Evolutionary conservation across 2,888 invertebrate species (phyloP).

Genomic region (Hirtodrosophila duncani): DNA sequence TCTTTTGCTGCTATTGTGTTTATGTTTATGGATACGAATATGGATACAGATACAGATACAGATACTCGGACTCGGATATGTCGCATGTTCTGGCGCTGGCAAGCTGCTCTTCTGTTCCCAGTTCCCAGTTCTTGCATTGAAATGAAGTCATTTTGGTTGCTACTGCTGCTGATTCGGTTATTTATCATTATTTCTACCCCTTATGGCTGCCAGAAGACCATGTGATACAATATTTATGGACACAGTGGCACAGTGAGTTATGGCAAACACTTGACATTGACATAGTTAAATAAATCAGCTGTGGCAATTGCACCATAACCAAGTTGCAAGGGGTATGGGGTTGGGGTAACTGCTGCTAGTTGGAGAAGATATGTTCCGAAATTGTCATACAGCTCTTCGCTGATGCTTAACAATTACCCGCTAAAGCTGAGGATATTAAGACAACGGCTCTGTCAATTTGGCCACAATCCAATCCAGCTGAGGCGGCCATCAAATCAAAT

Average conservation of each 20-base stretch:
- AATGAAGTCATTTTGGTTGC: conserved; percentile 58
- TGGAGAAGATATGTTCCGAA: no score
- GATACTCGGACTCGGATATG: no score
- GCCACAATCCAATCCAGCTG: conserved; percentile 41
- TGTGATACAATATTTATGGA: conserved; percentile 69
- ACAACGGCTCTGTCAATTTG: conserved; percentile 51
- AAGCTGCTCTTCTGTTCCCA: no score
- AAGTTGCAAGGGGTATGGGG: no score
- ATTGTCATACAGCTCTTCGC: no score
- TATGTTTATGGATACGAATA: conserved; percentile 42
- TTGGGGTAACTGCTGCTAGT: no score
- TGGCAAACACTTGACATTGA: conserved; percentile 63
- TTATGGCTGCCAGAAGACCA: conserved; percentile 50
- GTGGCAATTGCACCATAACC: conserved; percentile 1
- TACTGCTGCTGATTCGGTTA: conserved; percentile 67
- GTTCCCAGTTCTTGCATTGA: no score
- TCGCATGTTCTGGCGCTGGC: no score
- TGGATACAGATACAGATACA: no score
- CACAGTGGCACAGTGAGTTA: conserved; percentile 40
- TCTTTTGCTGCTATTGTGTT: conserved; percentile 27
- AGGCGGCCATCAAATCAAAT: conserved; percentile 42
- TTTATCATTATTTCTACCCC: conserved; percentile 67
- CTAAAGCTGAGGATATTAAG: no score
- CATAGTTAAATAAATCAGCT: conserved; percentile 62
- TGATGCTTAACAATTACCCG: no score